These are phyloP conservation scores for Pissodes strobi DNA, from an alignment of 1,140 invertebrate species.

Conservation along the genomic window DNA sequence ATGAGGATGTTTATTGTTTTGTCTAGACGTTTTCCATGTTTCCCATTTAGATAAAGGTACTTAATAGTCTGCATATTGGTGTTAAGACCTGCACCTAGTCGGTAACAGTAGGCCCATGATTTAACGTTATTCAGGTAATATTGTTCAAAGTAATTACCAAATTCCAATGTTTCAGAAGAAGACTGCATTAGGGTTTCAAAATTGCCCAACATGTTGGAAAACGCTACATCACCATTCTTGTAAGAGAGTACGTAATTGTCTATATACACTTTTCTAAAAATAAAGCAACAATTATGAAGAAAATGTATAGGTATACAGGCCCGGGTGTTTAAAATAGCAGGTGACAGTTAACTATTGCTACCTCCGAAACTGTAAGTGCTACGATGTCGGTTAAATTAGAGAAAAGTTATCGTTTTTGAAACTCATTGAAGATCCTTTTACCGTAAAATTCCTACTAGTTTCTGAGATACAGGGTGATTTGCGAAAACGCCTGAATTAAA, in stretches of 20 bases:
- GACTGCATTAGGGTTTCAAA: constrained; percentile 3
- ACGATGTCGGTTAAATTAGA: too few species aligned
- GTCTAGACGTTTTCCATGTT: constrained; percentile 22
- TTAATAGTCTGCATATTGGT: constrained; percentile 33
- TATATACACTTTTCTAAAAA: constrained; percentile 21
- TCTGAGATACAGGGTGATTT: too few species aligned
- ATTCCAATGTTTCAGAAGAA: constrained; percentile 16
- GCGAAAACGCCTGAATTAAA: too few species aligned
- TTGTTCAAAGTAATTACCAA: constrained; percentile 28
- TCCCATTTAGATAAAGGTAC: constrained; percentile 27
- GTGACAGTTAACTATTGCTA: too few species aligned
- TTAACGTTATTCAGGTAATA: constrained; percentile 19
- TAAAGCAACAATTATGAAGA: too few species aligned
- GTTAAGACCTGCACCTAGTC: constrained; percentile 18
- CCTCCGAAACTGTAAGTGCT: too few species aligned
- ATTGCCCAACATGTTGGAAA: constrained; percentile 9
- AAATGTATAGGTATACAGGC: too few species aligned
- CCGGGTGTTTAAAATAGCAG: too few species aligned
- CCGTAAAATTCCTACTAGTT: too few species aligned
- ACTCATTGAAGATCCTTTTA: too few species aligned
- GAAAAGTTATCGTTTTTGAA: too few species aligned
- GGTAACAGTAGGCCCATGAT: constrained; percentile 27
- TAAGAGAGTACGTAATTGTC: constrained; percentile 12
- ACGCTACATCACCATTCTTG: constrained; percentile 15
- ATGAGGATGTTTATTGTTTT: constrained; percentile 27